Evolutionary conservation across 92 coral and sea anemone genomes (phyloP).

Genomic region (Palythoa grandiflora): DNA sequence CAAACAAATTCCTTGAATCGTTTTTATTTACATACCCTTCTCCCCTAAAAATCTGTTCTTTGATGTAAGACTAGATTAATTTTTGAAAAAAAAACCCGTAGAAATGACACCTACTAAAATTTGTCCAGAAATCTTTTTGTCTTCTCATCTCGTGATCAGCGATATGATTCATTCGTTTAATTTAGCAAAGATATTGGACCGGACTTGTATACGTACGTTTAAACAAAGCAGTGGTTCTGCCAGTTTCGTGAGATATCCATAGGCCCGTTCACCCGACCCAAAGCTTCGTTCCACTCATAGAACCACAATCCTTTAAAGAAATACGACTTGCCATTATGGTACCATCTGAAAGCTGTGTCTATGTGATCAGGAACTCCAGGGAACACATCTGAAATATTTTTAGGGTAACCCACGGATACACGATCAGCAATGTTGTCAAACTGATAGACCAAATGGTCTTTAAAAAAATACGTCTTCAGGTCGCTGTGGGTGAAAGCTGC

Average conservation of each 20-base stretch:
- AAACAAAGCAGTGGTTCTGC: slow-evolving; percentile 29
- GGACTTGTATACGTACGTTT: not conserved
- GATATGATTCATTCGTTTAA: too few species aligned
- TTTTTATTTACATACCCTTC: too few species aligned
- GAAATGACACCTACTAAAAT: too few species aligned
- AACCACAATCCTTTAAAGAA: slow-evolving; percentile 53
- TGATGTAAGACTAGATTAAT: too few species aligned
- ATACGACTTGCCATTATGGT: slow-evolving; percentile 39
- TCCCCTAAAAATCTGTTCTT: too few species aligned
- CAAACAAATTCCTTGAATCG: too few species aligned
- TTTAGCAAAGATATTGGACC: too few species aligned
- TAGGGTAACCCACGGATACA: slow-evolving; percentile 65
- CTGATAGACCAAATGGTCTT: slow-evolving; percentile 72
- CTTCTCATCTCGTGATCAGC: too few species aligned
- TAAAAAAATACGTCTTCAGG: slow-evolving; percentile 74
- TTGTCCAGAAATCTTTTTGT: too few species aligned
- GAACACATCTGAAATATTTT: slow-evolving; percentile 54
- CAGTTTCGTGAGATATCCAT: not conserved
- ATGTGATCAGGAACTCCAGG: slow-evolving; percentile 57
- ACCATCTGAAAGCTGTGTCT: slow-evolving; percentile 60
- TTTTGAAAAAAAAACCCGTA: too few species aligned
- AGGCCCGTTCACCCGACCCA: not conserved
- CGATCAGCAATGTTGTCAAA: slow-evolving; percentile 58
- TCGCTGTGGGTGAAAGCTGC: slow-evolving; percentile 65
- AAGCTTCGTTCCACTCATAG: slow-evolving; percentile 5